phyloP scores from a whole-genome alignment of 2,113 vertebrate species.

The Trematocara macrostoma region DNA sequence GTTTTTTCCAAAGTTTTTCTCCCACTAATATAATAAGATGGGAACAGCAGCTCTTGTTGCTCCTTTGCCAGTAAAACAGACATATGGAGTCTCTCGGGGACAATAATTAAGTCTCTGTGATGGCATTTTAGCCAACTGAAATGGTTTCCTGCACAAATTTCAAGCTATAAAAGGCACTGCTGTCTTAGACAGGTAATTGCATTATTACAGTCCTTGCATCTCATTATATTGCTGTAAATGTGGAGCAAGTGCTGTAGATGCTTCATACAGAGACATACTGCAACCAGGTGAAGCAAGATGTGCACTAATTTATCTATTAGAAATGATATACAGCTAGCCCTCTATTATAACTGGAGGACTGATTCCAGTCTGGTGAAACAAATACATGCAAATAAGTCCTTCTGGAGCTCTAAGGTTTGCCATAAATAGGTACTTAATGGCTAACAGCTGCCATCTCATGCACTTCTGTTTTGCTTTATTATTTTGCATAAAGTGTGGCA shows the following conservation, averaged over 20 bases:
- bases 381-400: constrained; percentile 9
- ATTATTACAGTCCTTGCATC: constrained; percentile 30
- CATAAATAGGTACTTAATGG: constrained; percentile 39
- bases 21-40: background rate
- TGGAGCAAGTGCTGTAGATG: background rate
- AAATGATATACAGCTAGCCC: background rate
- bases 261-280: background rate
- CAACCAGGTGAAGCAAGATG: background rate
- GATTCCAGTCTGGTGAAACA: constrained; percentile 8
- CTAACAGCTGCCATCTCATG: constrained; percentile 22
- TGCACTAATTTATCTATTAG: constrained; percentile 1
- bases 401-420: constrained; percentile 19
- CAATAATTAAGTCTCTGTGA: constrained; percentile 28
- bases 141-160: constrained; percentile 33
- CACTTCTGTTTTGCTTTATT: constrained; percentile 28
- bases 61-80: constrained; percentile 21
- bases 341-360: constrained; percentile 9
- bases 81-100: constrained; percentile 15
- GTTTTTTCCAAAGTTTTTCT: background rate
- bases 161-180: constrained; percentile 28
- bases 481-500: constrained; percentile 25
- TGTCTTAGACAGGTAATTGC: constrained; percentile 31
- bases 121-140: constrained; percentile 33
- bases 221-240: constrained; percentile 35
- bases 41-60: constrained; percentile 5